Evolutionary conservation across 2,888 invertebrate genomes (phyloP).

Genomic region (Gryllus longicercus): DNA sequence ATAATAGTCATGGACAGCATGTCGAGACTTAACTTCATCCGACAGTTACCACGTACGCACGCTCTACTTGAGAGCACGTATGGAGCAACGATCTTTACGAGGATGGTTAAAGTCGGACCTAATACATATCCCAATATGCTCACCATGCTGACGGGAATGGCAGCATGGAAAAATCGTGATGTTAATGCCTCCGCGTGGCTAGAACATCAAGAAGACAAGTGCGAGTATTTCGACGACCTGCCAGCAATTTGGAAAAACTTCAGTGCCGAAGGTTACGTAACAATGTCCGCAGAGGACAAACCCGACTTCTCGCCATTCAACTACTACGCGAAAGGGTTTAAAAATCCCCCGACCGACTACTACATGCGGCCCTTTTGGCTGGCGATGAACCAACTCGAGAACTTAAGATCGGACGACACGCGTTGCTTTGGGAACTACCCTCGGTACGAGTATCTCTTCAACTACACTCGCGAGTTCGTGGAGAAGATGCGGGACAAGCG

Average conservation of each 20-base stretch:
- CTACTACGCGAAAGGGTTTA: conserved; percentile 46
- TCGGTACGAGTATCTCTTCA: conserved; percentile 41
- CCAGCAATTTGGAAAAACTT: conserved; percentile 49
- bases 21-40: conserved; percentile 46
- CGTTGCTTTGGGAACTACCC: conserved; percentile 41
- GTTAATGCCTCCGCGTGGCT: not conserved
- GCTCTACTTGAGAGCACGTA: conserved; percentile 41
- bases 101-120: conserved; percentile 47
- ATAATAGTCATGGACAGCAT: conserved; percentile 48
- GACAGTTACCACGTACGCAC: conserved; percentile 45
- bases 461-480: conserved; percentile 42
- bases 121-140: conserved; percentile 53
- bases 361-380: conserved; percentile 45
- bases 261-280: conserved; percentile 41
- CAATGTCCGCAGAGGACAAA: conserved; percentile 42
- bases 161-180: conserved; percentile 21
- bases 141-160: conserved; percentile 45
- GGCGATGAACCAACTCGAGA: conserved; percentile 43
- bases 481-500: conserved; percentile 38
- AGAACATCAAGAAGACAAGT: not conserved
- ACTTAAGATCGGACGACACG: conserved; percentile 37
- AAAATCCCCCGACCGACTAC: conserved; percentile 46
- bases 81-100: conserved; percentile 43
- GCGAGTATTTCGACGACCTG: conserved; percentile 43
- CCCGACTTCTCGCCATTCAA: conserved; percentile 46